A percentile compares a stretch with the other conserved stretches of the same genome.
These are phyloP conservation scores for Epirrhoe tristata DNA, from an alignment of 2,888 invertebrate species.

Conservation along the genomic window DNA sequence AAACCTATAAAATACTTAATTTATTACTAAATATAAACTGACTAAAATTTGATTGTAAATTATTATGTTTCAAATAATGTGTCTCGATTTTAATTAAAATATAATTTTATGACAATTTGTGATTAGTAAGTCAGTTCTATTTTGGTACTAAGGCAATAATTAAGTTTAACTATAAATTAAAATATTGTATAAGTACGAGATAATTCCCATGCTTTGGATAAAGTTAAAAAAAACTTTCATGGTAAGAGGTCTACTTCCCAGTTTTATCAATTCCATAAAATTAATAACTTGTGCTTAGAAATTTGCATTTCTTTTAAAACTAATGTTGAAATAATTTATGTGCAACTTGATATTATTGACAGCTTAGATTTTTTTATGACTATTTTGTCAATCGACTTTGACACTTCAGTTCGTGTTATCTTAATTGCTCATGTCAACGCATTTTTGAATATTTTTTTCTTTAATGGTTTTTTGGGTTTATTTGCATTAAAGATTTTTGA, in stretches of 20 bases:
- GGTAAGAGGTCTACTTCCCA: too few relatives aligned
- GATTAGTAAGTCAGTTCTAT: background rate
- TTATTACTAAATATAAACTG: conserved; percentile 59
- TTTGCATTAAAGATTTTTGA: conserved; percentile 29
- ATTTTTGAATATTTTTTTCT: conserved; percentile 23
- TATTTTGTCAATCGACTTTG: conserved; percentile 42
- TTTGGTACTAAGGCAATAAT: background rate
- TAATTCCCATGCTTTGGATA: too few relatives aligned
- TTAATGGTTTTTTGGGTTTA: conserved; percentile 19
- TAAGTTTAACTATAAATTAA: background rate
- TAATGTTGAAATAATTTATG: conserved; percentile 15
- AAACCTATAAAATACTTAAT: conserved; percentile 55
- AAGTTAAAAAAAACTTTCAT: too few relatives aligned
- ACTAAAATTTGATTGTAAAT: conserved; percentile 55
- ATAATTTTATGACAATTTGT: conserved; percentile 11
- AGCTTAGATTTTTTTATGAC: conserved; percentile 27
- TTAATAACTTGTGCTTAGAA: background rate
- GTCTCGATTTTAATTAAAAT: conserved; percentile 40
- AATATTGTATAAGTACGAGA: background rate
- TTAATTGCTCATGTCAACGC: conserved; percentile 33
- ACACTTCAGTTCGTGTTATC: conserved; percentile 42
- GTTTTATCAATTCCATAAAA: too few relatives aligned
- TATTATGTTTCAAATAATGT: conserved; percentile 51
- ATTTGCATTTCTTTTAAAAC: conserved; percentile 17
- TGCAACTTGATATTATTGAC: conserved; percentile 32